phyloP scores from a whole-genome alignment of 2,888 invertebrate genomes.

The Heliconius ethilla region DNA sequence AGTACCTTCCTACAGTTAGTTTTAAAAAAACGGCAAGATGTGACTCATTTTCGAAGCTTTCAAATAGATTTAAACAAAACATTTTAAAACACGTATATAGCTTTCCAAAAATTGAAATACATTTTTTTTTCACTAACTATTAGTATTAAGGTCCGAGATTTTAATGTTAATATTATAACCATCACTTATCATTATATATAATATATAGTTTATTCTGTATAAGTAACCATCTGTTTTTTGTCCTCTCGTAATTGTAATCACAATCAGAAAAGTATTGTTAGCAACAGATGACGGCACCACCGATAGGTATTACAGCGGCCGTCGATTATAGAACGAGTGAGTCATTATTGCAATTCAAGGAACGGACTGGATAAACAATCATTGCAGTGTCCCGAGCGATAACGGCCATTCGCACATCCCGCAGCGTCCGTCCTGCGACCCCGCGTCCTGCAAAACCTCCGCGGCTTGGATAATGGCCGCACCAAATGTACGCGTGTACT shows the following conservation, averaged over 20 bases:
- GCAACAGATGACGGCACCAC: slow-evolving; percentile 43
- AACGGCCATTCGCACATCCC: slow-evolving; percentile 80
- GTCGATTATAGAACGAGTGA: slow-evolving; percentile 71
- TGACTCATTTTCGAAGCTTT: too few species aligned
- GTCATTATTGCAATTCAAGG: slow-evolving; percentile 80
- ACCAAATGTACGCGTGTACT: slow-evolving; percentile 38
- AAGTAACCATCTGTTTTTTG: slow-evolving; percentile 1
- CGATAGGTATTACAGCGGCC: slow-evolving; percentile 51
- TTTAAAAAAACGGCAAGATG: too few species aligned
- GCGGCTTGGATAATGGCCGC: slow-evolving; percentile 4
- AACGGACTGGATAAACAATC: slow-evolving; percentile 81
- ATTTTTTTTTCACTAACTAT: neutral
- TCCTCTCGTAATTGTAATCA: slow-evolving; percentile 11
- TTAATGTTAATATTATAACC: neutral
- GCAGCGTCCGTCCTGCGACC: slow-evolving; percentile 49
- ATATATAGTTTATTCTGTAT: neutral
- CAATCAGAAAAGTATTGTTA: slow-evolving; percentile 25
- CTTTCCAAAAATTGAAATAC: too few species aligned
- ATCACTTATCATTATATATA: neutral
- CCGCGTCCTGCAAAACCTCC: slow-evolving; percentile 31
- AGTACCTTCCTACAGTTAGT: too few species aligned
- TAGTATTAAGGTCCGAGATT: neutral
- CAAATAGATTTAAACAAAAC: too few species aligned
- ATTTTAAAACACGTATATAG: too few species aligned
- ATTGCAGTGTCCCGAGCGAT: slow-evolving; percentile 78